Percentiles rank a stretch among this genome's conserved stretches.
phyloP scores from a whole-genome alignment of 2,113 vertebrate genomes.

The Heteronetta atricapilla region DNA sequence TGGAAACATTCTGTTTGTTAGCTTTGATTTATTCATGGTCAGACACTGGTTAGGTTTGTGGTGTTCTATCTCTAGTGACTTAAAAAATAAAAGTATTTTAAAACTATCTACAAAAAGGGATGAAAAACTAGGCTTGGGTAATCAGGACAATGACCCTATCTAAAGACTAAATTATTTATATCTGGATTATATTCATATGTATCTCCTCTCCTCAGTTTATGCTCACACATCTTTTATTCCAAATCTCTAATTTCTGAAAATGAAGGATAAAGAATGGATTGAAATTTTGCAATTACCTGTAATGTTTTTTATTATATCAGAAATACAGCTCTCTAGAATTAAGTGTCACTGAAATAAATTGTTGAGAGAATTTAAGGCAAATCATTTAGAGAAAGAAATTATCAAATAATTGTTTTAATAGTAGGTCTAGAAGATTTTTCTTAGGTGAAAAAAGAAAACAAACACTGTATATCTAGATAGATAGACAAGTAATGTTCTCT shows the following conservation, averaged over 20 bases:
- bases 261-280: background rate
- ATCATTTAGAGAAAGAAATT: background rate
- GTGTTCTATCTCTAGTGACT: background rate
- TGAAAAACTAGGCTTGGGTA: background rate
- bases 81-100: background rate
- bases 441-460: background rate
- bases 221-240: background rate
- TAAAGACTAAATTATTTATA: background rate
- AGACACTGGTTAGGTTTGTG: background rate
- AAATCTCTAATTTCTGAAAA: background rate
- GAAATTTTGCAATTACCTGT: background rate
- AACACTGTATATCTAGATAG: background rate
- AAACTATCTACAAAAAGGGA: background rate
- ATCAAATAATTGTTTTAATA: background rate
- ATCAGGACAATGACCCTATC: background rate
- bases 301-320: background rate
- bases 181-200: background rate
- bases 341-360: background rate
- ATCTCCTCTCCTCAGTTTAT: background rate
- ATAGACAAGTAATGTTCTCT: background rate
- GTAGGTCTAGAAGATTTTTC: background rate
- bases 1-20: background rate
- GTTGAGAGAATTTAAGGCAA: background rate
- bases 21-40: background rate
- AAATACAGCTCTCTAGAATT: background rate